phyloP scores from a whole-genome alignment of 2,888 invertebrate genomes.

The Unio delphinus region DNA sequence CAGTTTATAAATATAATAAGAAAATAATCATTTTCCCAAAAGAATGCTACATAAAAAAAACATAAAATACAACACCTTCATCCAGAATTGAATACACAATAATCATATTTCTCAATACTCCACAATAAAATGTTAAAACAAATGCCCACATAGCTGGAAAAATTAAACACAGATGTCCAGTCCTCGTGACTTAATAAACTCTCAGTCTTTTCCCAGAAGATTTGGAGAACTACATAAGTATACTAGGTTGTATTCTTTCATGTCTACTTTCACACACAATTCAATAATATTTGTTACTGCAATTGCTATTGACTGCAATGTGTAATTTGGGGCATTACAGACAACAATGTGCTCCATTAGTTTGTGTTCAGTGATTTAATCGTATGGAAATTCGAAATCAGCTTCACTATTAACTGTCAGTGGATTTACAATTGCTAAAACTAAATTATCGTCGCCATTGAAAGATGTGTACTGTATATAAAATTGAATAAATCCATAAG shows the following conservation, averaged over 20 bases:
- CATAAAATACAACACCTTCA: no score
- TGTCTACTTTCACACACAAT: background rate
- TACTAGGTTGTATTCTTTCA: background rate
- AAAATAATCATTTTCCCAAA: no score
- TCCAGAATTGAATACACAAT: no score
- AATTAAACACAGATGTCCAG: fast-evolving
- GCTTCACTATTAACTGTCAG: slow-evolving; percentile 7
- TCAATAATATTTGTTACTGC: background rate
- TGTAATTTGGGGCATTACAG: slow-evolving; percentile 1
- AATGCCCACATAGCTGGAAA: no score
- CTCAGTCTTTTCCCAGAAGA: slow-evolving; percentile 3
- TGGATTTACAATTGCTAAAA: slow-evolving; percentile 5
- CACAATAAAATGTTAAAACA: no score
- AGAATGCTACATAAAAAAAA: no score
- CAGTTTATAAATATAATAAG: no score
- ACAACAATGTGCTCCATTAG: slow-evolving; percentile 3
- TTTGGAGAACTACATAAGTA: background rate
- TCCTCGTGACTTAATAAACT: no score
- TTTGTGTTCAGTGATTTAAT: slow-evolving; percentile 3
- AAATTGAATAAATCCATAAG: slow-evolving; percentile 3
- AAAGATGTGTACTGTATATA: slow-evolving; percentile 1
- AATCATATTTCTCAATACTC: no score
- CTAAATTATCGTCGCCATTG: background rate
- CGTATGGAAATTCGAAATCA: slow-evolving; percentile 4
- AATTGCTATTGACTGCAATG: background rate